A percentile compares a stretch with the other conserved stretches of the same genome.
Evolutionary conservation across 2,113 vertebrate genomes (phyloP).

Genomic region (Pelmatolapia mariae): DNA sequence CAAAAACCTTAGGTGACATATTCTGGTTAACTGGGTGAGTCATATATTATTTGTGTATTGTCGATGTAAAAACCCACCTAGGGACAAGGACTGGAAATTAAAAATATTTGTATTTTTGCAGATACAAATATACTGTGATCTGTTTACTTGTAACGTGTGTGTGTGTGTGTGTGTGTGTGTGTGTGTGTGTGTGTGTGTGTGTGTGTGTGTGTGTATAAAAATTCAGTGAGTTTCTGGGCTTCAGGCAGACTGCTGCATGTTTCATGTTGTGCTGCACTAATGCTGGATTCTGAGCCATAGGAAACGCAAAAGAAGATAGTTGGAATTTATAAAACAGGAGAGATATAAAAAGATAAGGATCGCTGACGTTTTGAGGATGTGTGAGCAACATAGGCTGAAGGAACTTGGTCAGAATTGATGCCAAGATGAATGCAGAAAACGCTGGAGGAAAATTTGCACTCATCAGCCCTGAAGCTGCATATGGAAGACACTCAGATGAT

Average conservation of each 20-base stretch:
- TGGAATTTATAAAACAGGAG: neutral
- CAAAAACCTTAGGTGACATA: neutral
- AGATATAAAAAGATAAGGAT: neutral
- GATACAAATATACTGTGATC: no score
- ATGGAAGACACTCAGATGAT: fast-evolving
- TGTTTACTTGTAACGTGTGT: neutral
- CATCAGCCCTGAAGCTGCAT: neutral
- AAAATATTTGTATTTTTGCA: neutral
- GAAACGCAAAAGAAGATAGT: neutral
- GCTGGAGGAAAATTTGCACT: neutral
- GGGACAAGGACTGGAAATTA: neutral
- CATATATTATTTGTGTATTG: neutral
- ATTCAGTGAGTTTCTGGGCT: neutral
- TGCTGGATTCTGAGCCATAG: neutral
- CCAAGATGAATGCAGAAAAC: neutral
- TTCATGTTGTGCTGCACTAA: neutral
- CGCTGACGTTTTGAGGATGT: neutral
- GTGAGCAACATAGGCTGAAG: neutral
- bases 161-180: neutral
- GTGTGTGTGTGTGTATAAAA: neutral
- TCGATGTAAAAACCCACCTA: neutral
- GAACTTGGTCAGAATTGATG: neutral
- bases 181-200: neutral
- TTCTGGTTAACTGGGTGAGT: neutral
- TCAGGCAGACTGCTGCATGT: neutral